A percentile compares a stretch with the other conserved stretches of the same genome.
phyloP scores from a whole-genome alignment of 2,888 invertebrate genomes.

The Alloscopus bannaensis region DNA sequence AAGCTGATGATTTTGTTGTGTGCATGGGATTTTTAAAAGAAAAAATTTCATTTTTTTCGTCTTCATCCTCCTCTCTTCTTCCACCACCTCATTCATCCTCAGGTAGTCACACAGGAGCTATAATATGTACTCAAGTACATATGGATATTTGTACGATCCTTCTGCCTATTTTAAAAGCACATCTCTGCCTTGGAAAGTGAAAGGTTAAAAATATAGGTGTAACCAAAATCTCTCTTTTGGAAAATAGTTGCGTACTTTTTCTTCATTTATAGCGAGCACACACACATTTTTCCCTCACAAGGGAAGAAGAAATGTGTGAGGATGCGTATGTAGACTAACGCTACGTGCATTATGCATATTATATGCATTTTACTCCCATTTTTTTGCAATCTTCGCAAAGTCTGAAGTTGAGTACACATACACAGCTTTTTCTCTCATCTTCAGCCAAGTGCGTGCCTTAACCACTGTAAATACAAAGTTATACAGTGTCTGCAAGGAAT shows the following conservation, averaged over 20 bases:
- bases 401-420: too few relatives aligned
- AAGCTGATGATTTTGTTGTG: slow-evolving; percentile 18
- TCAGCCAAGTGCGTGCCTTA: slow-evolving; percentile 8
- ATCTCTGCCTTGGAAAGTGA: slow-evolving; percentile 35
- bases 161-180: too few relatives aligned
- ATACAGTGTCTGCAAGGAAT: too few relatives aligned
- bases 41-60: slow-evolving; percentile 45
- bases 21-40: slow-evolving; percentile 33
- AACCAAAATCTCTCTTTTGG: slow-evolving; percentile 64
- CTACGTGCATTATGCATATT: background rate
- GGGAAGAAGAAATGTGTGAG: background rate
- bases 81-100: too few relatives aligned
- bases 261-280: slow-evolving; percentile 7
- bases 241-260: slow-evolving; percentile 56
- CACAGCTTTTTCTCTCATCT: too few relatives aligned
- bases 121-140: too few relatives aligned
- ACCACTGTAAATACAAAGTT: too few relatives aligned
- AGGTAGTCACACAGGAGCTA: too few relatives aligned
- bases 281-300: too few relatives aligned
- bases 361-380: slow-evolving; percentile 20
- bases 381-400: too few relatives aligned
- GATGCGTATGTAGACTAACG: slow-evolving; percentile 9
- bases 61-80: too few relatives aligned
- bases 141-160: too few relatives aligned
- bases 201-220: slow-evolving; percentile 50